Conservation (phyloP, 2,888 invertebrate genomes). For the Mythimna pallens region DNA sequence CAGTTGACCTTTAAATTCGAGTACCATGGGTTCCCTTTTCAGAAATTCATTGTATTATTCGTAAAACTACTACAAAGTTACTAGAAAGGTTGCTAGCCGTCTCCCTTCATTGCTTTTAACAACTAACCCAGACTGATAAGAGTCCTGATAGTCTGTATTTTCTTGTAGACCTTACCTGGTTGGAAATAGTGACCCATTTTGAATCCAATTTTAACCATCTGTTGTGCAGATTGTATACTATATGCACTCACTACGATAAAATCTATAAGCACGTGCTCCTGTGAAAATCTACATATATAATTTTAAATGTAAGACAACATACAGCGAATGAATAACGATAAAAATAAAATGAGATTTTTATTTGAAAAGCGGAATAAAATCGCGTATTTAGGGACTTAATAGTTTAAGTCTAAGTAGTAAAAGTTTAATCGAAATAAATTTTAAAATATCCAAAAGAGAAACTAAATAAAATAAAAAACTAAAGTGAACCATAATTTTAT, state of each 20-base stretch:
- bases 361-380: too few relatives aligned
- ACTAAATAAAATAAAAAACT: not conserved
- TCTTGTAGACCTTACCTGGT: constrained; percentile 19
- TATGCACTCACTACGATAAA: constrained; percentile 3
- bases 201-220: constrained; percentile 20
- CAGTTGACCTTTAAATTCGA: too few relatives aligned
- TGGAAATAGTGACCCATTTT: constrained; percentile 43
- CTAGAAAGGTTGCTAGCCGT: constrained; percentile 40
- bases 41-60: not conserved
- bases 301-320: not conserved
- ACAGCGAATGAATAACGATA: not conserved
- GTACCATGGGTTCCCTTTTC: too few relatives aligned
- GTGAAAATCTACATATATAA: not conserved
- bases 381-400: too few relatives aligned
- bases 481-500: not conserved
- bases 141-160: constrained; percentile 40
- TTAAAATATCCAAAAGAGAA: not conserved
- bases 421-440: not conserved
- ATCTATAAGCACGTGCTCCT: not conserved
- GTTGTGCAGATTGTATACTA: not conserved
- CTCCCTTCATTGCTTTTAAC: constrained; percentile 46
- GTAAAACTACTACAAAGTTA: not conserved
- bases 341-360: too few relatives aligned
- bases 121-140: constrained; percentile 44
- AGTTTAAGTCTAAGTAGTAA: not conserved